These are phyloP conservation scores for Nesidiocoris tenuis DNA, from an alignment of 2,888 invertebrate species.

Conservation along the genomic window DNA sequence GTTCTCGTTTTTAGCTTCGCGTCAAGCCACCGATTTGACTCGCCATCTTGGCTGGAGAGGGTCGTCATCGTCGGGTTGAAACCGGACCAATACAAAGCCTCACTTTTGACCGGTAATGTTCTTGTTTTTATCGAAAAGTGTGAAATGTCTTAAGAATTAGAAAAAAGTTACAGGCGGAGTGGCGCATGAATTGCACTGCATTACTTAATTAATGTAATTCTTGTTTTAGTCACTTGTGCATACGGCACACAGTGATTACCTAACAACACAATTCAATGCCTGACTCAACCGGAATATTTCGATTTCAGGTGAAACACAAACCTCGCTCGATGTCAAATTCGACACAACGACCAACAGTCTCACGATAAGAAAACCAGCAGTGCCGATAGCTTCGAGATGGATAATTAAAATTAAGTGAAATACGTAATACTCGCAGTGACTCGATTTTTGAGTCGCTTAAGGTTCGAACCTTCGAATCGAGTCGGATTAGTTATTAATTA, in stretches of 20 bases:
- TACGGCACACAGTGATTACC: no score
- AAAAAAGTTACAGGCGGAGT: no score
- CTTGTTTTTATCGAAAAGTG: no score
- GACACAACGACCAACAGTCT: constrained; percentile 53
- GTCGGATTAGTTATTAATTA: no score
- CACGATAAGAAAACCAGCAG: constrained; percentile 80
- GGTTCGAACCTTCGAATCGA: no score
- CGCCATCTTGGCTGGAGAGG: constrained; percentile 84
- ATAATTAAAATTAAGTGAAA: constrained; percentile 30
- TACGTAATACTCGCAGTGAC: no score
- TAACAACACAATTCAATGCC: neutral
- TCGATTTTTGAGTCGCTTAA: no score
- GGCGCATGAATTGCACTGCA: no score
- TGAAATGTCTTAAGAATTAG: no score
- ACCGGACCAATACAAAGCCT: constrained; percentile 67
- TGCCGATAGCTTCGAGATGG: constrained; percentile 70
- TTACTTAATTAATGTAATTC: no score
- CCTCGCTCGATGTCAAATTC: constrained; percentile 15
- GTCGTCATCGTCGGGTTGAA: constrained; percentile 79
- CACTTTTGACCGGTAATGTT: constrained; percentile 50
- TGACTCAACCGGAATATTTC: no score
- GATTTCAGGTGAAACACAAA: constrained; percentile 13
- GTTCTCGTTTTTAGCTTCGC: constrained; percentile 60
- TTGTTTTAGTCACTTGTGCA: no score
- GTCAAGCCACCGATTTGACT: constrained; percentile 67